phyloP scores from a whole-genome alignment of 2,113 vertebrate species.

The Centropus unirufus region DNA sequence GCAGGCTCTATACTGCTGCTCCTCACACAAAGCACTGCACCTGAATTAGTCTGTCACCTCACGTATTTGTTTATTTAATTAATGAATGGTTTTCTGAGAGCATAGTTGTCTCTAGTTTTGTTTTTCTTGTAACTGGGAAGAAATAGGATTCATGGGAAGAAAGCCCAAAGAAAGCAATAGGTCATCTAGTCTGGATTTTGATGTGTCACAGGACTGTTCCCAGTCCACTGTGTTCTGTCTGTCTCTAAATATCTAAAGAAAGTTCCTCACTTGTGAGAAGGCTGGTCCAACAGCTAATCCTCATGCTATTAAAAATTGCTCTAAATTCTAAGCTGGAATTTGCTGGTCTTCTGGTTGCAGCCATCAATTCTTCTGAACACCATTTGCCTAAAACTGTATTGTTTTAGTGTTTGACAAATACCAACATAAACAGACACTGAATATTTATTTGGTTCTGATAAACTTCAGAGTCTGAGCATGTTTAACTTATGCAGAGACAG shows the following conservation, averaged over 20 bases:
- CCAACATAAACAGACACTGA: not conserved
- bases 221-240: not conserved
- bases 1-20: not conserved
- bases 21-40: not conserved
- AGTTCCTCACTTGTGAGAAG: not conserved
- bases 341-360: not conserved
- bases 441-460: not conserved
- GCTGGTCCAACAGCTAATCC: not conserved
- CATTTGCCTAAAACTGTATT: not conserved
- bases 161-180: not conserved
- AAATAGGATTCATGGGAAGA: not conserved
- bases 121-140: not conserved
- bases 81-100: not conserved
- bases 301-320: not conserved
- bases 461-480: not conserved
- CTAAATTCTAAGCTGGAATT: not conserved
- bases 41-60: not conserved
- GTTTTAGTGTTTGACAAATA: not conserved
- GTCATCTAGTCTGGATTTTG: not conserved
- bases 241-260: not conserved
- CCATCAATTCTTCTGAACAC: not conserved
- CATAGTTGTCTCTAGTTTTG: not conserved
- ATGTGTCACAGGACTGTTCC: not conserved
- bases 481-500: not conserved
- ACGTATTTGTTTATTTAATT: not conserved